Conservation (phyloP, 1,140 invertebrate species). For the Oppia nitens region DNA sequence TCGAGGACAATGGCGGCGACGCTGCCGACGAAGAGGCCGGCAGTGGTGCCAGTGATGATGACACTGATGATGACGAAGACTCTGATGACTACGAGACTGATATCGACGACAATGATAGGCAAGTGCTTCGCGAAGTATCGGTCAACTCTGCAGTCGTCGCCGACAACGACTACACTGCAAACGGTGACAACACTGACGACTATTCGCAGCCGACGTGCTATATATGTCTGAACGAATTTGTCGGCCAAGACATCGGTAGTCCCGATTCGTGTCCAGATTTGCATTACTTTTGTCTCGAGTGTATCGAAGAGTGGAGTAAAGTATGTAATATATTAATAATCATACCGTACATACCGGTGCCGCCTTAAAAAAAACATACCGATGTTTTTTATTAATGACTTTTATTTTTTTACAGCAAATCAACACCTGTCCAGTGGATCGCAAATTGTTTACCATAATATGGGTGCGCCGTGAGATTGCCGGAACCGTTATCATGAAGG, state of each 20-base stretch:
- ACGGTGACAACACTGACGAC: background rate
- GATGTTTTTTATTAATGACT: slow-evolving; percentile 4
- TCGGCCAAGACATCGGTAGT: slow-evolving; percentile 55
- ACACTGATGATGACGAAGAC: slow-evolving; percentile 13
- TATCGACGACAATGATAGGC: slow-evolving; percentile 3
- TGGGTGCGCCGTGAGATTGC: slow-evolving; percentile 42
- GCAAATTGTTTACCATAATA: slow-evolving; percentile 60
- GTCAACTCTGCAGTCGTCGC: background rate
- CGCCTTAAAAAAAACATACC: too few species aligned
- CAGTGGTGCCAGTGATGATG: slow-evolving; percentile 1
- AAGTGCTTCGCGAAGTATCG: slow-evolving; percentile 35
- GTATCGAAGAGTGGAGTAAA: slow-evolving; percentile 76
- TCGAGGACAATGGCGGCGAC: slow-evolving; percentile 7
- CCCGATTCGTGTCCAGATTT: slow-evolving; percentile 55
- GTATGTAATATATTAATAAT: slow-evolving; percentile 28
- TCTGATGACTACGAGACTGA: slow-evolving; percentile 20
- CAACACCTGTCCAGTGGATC: slow-evolving; percentile 86
- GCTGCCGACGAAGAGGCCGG: slow-evolving; percentile 10
- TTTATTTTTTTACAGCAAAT: slow-evolving; percentile 44
- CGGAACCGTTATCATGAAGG: slow-evolving; percentile 7
- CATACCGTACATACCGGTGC: too few species aligned
- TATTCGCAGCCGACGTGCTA: slow-evolving; percentile 38
- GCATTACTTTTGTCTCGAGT: slow-evolving; percentile 71
- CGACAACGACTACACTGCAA: slow-evolving; percentile 29
- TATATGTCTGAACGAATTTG: slow-evolving; percentile 45